Evolutionary conservation across 2,888 invertebrate genomes (phyloP).

Genomic region (Chorisops tibialis): DNA sequence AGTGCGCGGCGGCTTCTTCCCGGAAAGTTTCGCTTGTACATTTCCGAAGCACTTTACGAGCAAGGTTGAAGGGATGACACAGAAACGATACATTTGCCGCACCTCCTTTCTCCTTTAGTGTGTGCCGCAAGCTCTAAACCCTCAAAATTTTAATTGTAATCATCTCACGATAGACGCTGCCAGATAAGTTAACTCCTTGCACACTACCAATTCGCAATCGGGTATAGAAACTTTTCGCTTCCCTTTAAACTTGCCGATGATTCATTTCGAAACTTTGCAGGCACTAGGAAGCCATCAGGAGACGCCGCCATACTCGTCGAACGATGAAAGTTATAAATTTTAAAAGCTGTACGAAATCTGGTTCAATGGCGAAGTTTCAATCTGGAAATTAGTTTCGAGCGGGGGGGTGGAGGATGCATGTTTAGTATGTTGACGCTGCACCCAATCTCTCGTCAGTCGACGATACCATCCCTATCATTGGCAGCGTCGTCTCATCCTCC

Average conservation of each 20-base stretch:
- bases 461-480: background rate
- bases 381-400: slow-evolving; percentile 38
- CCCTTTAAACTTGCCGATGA: background rate
- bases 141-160: background rate
- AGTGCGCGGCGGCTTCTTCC: too few relatives aligned
- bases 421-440: background rate
- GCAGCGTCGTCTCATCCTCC: background rate
- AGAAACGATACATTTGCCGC: too few relatives aligned
- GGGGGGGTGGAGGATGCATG: slow-evolving; percentile 11
- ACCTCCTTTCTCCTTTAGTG: too few relatives aligned
- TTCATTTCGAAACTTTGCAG: background rate
- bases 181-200: background rate
- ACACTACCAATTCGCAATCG: background rate
- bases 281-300: too few relatives aligned
- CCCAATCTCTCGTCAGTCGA: background rate
- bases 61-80: too few relatives aligned
- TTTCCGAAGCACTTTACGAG: too few relatives aligned
- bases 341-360: slow-evolving; percentile 36
- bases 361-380: slow-evolving; percentile 38
- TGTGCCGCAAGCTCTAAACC: background rate
- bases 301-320: too few relatives aligned
- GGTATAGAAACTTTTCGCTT: background rate
- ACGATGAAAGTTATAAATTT: slow-evolving; percentile 37
- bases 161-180: background rate
- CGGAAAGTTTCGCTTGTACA: too few relatives aligned